phyloP scores from a whole-genome alignment of 1,140 invertebrate genomes.

The Heliothis subflexa region DNA sequence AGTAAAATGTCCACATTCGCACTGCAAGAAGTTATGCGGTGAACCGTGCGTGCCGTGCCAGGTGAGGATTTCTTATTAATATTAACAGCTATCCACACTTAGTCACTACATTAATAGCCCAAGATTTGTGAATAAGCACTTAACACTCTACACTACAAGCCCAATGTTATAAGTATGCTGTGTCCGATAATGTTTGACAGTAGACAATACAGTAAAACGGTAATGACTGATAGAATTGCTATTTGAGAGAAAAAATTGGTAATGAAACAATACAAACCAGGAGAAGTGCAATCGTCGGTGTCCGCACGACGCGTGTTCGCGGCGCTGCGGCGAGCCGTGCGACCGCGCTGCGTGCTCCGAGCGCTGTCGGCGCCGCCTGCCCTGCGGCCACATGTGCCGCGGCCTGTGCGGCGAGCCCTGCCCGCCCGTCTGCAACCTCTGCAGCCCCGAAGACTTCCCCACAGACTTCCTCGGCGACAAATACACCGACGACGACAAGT shows the following conservation, averaged over 20 bases:
- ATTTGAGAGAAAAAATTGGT: too few relatives aligned
- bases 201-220: too few relatives aligned
- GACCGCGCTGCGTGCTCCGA: slow-evolving; percentile 82
- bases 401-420: slow-evolving; percentile 90
- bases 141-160: too few relatives aligned
- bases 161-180: too few relatives aligned
- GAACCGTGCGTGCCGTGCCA: slow-evolving; percentile 87
- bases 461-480: slow-evolving; percentile 87
- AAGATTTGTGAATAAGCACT: too few relatives aligned
- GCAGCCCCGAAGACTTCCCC: slow-evolving; percentile 79
- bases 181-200: too few relatives aligned
- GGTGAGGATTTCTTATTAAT: slow-evolving; percentile 69
- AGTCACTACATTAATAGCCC: too few relatives aligned
- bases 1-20: slow-evolving; percentile 87
- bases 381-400: slow-evolving; percentile 88
- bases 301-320: slow-evolving; percentile 87
- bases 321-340: slow-evolving; percentile 87
- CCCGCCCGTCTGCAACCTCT: slow-evolving; percentile 85
- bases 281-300: slow-evolving; percentile 84
- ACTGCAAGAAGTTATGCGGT: slow-evolving; percentile 87
- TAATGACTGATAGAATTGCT: too few relatives aligned
- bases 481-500: slow-evolving; percentile 87
- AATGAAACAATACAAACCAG: slow-evolving; percentile 47
- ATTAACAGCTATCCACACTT: not conserved
- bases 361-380: slow-evolving; percentile 82